Evolutionary conservation across 2,797 vertebrate species (phyloP).

Genomic region (Galaxias olidus): DNA sequence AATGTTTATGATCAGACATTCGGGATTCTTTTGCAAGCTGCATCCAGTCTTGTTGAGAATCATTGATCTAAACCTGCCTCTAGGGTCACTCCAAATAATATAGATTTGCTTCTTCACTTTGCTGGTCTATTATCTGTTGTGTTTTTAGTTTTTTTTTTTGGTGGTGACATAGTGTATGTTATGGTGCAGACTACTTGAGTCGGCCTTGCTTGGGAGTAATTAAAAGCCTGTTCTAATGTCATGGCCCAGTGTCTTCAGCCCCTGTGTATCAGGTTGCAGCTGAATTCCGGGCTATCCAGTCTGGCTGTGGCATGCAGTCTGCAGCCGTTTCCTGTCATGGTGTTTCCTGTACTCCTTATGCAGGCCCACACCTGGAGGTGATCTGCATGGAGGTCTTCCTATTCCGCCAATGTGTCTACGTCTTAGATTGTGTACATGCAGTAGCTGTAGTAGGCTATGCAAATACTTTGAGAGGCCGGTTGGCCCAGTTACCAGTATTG

Average conservation of each 20-base stretch:
- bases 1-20: no score
- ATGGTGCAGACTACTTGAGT: background rate
- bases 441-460: no score
- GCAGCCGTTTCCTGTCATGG: slow-evolving; percentile 6
- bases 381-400: slow-evolving; percentile 18
- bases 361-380: slow-evolving; percentile 6
- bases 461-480: slow-evolving; percentile 30
- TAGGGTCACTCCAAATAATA: slow-evolving; percentile 70
- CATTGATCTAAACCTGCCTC: no score
- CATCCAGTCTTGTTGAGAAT: no score
- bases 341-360: slow-evolving; percentile 1
- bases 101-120: slow-evolving; percentile 24
- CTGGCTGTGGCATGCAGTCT: slow-evolving; percentile 1
- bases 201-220: slow-evolving; percentile 12
- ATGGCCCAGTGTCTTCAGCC: background rate
- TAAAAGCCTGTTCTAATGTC: background rate
- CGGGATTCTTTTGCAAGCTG: no score
- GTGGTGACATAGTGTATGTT: background rate
- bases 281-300: slow-evolving; percentile 1
- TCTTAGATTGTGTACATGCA: no score
- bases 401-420: slow-evolving; percentile 9
- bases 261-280: slow-evolving; percentile 23
- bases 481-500: slow-evolving; percentile 27
- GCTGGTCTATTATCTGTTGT: background rate
- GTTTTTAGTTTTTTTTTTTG: slow-evolving; percentile 3